These are phyloP conservation scores for Steatocranus sp. DNA, from an alignment of 2,797 vertebrate species.

Conservation along the genomic window DNA sequence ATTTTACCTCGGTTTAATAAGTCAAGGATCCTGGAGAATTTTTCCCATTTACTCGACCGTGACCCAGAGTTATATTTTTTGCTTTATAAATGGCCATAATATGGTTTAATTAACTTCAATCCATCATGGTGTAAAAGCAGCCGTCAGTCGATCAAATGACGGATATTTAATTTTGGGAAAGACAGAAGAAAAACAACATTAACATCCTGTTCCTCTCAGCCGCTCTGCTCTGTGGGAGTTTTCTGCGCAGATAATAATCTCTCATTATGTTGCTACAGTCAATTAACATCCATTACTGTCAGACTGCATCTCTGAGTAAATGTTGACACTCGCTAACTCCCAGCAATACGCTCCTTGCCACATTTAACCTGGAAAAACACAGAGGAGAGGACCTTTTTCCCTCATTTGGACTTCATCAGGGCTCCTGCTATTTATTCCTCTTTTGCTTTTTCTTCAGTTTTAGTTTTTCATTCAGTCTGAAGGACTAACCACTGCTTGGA, in stretches of 20 bases:
- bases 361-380: slow-evolving; percentile 37
- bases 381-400: not conserved
- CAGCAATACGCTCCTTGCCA: slow-evolving; percentile 27
- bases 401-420: not conserved
- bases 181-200: slow-evolving; percentile 3
- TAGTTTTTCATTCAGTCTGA: not conserved
- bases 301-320: slow-evolving; percentile 53
- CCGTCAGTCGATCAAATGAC: slow-evolving; percentile 6
- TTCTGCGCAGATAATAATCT: slow-evolving; percentile 51
- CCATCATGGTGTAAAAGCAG: slow-evolving; percentile 32
- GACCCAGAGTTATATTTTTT: not conserved
- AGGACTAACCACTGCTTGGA: not conserved
- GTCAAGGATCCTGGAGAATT: not conserved
- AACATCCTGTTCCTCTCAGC: slow-evolving; percentile 29
- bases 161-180: slow-evolving; percentile 36
- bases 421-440: not conserved
- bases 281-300: slow-evolving; percentile 66
- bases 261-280: slow-evolving; percentile 58
- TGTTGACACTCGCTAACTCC: slow-evolving; percentile 58
- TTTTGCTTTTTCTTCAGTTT: not conserved
- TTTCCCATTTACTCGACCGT: slow-evolving; percentile 38
- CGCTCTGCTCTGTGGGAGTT: slow-evolving; percentile 47
- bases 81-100: slow-evolving; percentile 26
- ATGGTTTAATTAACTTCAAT: slow-evolving; percentile 34
- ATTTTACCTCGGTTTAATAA: not conserved